Conservation (phyloP, 2,113 vertebrate genomes). For the Pseudorasbora parva region DNA sequence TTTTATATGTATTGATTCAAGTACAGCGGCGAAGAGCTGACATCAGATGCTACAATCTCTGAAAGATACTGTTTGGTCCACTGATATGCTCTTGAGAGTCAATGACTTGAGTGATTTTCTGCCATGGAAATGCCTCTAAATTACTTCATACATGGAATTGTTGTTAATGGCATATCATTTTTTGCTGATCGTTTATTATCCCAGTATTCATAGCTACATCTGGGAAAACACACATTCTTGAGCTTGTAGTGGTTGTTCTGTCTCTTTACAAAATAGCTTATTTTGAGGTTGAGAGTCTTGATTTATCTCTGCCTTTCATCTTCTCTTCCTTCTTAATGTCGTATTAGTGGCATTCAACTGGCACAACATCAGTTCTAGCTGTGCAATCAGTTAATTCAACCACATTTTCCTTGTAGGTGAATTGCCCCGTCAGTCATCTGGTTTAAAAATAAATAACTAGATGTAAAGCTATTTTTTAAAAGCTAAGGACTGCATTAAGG, state of each 20-base stretch:
- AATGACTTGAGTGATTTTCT: constrained; percentile 8
- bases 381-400: constrained; percentile 15
- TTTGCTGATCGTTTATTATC: background rate
- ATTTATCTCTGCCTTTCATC: background rate
- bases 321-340: background rate
- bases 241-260: background rate
- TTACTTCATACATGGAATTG: background rate
- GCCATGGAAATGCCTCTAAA: background rate
- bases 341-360: background rate
- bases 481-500: background rate
- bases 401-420: background rate
- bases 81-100: background rate
- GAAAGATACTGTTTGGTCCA: background rate
- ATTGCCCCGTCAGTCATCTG: background rate
- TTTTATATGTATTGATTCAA: background rate
- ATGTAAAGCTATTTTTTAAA: background rate
- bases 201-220: background rate
- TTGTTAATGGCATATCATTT: background rate
- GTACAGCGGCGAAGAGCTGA: background rate
- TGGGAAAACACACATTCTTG: constrained; percentile 6
- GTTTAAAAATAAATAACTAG: background rate
- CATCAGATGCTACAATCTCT: background rate
- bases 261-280: background rate
- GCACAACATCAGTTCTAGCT: background rate
- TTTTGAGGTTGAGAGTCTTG: background rate